Evolutionary conservation across 2,888 invertebrate genomes (phyloP).

Genomic region (Hypsopygia costalis): DNA sequence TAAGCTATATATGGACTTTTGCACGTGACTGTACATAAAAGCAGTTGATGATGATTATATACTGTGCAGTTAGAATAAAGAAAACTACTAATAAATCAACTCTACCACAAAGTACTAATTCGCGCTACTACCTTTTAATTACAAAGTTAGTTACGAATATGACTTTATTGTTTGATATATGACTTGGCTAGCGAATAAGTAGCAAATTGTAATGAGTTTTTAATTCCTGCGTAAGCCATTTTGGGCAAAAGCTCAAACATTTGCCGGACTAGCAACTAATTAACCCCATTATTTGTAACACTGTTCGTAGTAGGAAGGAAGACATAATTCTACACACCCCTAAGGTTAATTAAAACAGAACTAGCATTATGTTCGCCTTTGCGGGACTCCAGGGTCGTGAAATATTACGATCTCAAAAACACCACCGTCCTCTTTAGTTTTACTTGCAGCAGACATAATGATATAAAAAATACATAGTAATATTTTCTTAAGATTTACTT

Average conservation of each 20-base stretch:
- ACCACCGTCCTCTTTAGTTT: conserved; percentile 11
- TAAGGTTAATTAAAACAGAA: conserved; percentile 18
- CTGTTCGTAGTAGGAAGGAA: conserved; percentile 14
- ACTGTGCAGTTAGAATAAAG: too few species aligned
- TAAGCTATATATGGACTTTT: too few species aligned
- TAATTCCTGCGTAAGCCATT: conserved; percentile 36
- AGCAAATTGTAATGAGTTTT: conserved; percentile 43
- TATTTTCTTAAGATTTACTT: too few species aligned
- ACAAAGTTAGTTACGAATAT: conserved; percentile 26
- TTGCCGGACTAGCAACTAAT: conserved; percentile 24
- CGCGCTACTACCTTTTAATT: conserved; percentile 23
- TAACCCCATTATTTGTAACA: conserved; percentile 27
- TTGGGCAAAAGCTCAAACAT: conserved; percentile 27
- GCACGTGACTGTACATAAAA: too few species aligned
- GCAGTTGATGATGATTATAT: too few species aligned
- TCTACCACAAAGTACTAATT: conserved; percentile 10
- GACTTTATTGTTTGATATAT: conserved; percentile 26
- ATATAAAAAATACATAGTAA: too few species aligned
- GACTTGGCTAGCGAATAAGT: conserved; percentile 25
- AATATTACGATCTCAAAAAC: conserved; percentile 13
- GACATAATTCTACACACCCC: conserved; percentile 16
- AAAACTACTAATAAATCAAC: neutral
- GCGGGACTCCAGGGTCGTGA: conserved; percentile 9
- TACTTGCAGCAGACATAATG: too few species aligned
- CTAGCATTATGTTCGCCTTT: conserved; percentile 16